Evolutionary conservation across 2,888 invertebrate species (phyloP).

Genomic region (Hermaeophaga mercurialis): DNA sequence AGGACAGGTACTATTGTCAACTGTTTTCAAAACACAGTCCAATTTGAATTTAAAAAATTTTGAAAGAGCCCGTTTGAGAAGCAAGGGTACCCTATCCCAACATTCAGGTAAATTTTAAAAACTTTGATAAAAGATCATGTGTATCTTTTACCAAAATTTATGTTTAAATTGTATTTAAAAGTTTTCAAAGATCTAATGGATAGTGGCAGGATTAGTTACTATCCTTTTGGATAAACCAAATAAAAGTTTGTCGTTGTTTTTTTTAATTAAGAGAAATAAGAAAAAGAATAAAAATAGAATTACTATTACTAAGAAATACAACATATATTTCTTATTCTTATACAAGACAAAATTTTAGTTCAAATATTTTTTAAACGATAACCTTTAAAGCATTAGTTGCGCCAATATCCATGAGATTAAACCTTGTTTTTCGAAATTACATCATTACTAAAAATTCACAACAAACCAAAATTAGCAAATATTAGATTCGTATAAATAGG

Average conservation of each 20-base stretch:
- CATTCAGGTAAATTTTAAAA: constrained; percentile 83
- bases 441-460: neutral
- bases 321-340: too few relatives aligned
- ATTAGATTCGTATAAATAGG: too few relatives aligned
- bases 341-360: too few relatives aligned
- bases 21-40: constrained; percentile 5
- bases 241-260: too few relatives aligned
- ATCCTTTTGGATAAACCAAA: too few relatives aligned
- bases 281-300: too few relatives aligned
- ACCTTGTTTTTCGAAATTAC: neutral
- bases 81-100: constrained; percentile 97
- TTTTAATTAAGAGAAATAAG: too few relatives aligned
- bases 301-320: too few relatives aligned
- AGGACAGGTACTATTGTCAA: constrained; percentile 47
- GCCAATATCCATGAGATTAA: too few relatives aligned
- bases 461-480: too few relatives aligned
- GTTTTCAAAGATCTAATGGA: constrained; percentile 1
- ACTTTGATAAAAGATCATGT: constrained; percentile 41
- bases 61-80: constrained; percentile 58
- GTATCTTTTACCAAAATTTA: constrained; percentile 43
- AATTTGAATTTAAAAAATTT: constrained; percentile 42
- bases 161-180: neutral
- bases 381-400: too few relatives aligned
- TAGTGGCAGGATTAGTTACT: neutral
- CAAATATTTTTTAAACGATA: too few relatives aligned